Base-by-base conservation (phyloP, 2,888 invertebrate genomes). In the Strigamia transsilvanica region DNA sequence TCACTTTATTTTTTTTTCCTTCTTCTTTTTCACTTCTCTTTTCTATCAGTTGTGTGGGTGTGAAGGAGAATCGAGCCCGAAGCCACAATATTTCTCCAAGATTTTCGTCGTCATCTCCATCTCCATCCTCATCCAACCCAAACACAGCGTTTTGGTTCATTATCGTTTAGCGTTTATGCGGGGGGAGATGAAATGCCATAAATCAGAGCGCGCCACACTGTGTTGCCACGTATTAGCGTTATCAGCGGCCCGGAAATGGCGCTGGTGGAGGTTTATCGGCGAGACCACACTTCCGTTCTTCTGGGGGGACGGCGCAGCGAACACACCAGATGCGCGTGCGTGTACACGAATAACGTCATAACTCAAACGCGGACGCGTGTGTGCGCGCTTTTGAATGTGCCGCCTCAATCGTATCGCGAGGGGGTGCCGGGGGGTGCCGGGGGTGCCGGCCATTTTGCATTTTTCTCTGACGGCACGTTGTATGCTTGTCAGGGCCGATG, bases 161-260 rank as follows among this genome's bases (percentile, higher is more conserved):
- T 56, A 56, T 56, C 56, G 56, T 56, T 15, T 6, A 56, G 56
- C 56, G 56, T 56, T 41, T n/a, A 56, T 56, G 56, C 56, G 18
- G 56, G 56, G 56, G 56, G 15, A 56, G 56, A 56, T 56, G 56
- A 56, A 56, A 56, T 56, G n/a, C 56, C 56, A 56, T 56, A 56
- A 56, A 56, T 56, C 56, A 56, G 56, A 10, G 56, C 56, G 18
- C 56, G 56, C 56, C 56, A 56, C 56, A 56, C 56, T 56, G 56
- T 56, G n/a, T n/a, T 56, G 56, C 56, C 56, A 56, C 56, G 56
- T 56, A 56, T 56, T 56, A 32, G 77, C 77, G 34, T 77, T 77
- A 34, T 77, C 77, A 34, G 77, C 23, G 27, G 77, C 27, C 77
- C n/a, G 32, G 77, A 27, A 34, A 34, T 77, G 77, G 32, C 77